Percentiles rank a stretch among this genome's conserved stretches.
These are phyloP conservation scores for Macropis europaea DNA, from an alignment of 2,888 invertebrate genomes.

Conservation along the genomic window DNA sequence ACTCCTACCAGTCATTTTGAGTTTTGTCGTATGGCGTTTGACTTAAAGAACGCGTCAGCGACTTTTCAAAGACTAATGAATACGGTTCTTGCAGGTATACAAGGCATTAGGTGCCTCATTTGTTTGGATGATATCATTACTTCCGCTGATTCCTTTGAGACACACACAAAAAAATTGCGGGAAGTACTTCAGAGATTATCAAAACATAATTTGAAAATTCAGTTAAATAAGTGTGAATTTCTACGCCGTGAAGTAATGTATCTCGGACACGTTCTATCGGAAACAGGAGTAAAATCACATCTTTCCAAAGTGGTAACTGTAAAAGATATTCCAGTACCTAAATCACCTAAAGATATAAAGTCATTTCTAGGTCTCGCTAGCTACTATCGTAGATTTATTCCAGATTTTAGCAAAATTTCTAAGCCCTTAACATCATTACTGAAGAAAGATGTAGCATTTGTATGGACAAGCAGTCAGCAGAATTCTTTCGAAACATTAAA, in stretches of 20 bases:
- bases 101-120: constrained; percentile 66
- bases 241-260: no score
- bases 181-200: no score
- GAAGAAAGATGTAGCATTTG: constrained; percentile 53
- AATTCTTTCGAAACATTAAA: constrained; percentile 33
- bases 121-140: constrained; percentile 75
- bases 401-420: constrained; percentile 59
- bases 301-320: no score
- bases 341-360: constrained; percentile 51
- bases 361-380: constrained; percentile 68
- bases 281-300: no score
- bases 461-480: constrained; percentile 49
- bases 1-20: constrained; percentile 60
- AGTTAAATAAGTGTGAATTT: no score
- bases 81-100: constrained; percentile 61
- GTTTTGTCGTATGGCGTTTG: constrained; percentile 59
- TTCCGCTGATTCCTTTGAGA: constrained; percentile 56
- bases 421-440: constrained; percentile 62
- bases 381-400: constrained; percentile 72
- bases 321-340: constrained; percentile 55
- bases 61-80: constrained; percentile 70
- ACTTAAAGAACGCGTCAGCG: constrained; percentile 61
- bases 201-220: constrained; percentile 62
- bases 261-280: no score
- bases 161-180: constrained; percentile 56